Evolutionary conservation across 2,888 invertebrate genomes (phyloP).

Genomic region (Ennomos erosarius): DNA sequence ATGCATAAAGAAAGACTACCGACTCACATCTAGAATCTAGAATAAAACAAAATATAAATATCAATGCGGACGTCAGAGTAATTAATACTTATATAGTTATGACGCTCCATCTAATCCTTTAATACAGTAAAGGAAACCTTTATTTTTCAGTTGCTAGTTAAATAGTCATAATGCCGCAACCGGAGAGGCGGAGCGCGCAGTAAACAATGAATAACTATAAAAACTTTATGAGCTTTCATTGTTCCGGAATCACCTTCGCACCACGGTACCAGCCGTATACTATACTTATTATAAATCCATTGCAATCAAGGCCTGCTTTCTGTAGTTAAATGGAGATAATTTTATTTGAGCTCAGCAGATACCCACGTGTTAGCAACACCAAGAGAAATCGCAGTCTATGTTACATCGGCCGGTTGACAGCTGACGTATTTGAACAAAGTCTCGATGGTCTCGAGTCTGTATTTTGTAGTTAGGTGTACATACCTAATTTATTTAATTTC

Average conservation of each 20-base stretch:
- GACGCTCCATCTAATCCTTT: neutral
- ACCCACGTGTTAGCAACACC: no score
- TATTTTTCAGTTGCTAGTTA: constrained; percentile 31
- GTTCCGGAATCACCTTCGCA: constrained; percentile 38
- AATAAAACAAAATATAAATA: no score
- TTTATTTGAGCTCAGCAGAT: no score
- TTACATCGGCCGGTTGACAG: no score
- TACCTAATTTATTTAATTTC: constrained; percentile 1
- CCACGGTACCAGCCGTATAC: constrained; percentile 10
- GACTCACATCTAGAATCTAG: no score
- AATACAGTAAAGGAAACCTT: constrained; percentile 1
- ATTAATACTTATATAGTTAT: no score
- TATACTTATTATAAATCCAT: constrained; percentile 19
- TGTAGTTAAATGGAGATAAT: neutral
- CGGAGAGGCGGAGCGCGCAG: constrained; percentile 30
- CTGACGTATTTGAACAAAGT: no score
- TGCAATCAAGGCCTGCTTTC: constrained; percentile 17
- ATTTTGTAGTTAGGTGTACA: no score
- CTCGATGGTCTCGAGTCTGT: no score
- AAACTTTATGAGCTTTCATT: constrained; percentile 50
- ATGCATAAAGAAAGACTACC: no score
- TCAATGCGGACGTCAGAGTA: no score
- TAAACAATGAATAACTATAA: constrained; percentile 52
- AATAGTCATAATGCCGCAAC: constrained; percentile 42
- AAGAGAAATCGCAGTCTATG: no score